phyloP scores from a whole-genome alignment of 2,888 invertebrate genomes.

The Eumerus sabulonum region DNA sequence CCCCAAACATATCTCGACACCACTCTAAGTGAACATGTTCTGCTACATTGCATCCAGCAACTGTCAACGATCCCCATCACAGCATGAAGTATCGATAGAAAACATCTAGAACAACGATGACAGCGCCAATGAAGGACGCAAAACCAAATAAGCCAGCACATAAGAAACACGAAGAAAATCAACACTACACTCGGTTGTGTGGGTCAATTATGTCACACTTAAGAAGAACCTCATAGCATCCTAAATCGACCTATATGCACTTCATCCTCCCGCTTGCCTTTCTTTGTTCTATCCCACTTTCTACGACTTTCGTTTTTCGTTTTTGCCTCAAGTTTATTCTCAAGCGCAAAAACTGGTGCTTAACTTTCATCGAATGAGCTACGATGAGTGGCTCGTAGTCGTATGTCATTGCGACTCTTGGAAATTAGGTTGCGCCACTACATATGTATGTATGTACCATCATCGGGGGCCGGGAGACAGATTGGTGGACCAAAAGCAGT shows the following conservation, averaged over 20 bases:
- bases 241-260: slow-evolving; percentile 56
- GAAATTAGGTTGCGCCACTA: slow-evolving; percentile 55
- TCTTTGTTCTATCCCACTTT: too few species aligned
- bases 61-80: too few species aligned
- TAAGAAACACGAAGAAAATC: slow-evolving; percentile 18
- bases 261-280: slow-evolving; percentile 37
- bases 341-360: slow-evolving; percentile 56
- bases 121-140: too few species aligned
- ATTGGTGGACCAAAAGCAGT: slow-evolving; percentile 21
- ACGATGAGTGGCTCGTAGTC: slow-evolving; percentile 25
- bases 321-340: slow-evolving; percentile 4
- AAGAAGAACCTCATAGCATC: slow-evolving; percentile 46
- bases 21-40: too few species aligned
- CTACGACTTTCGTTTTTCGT: neutral
- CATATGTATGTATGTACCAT: too few species aligned
- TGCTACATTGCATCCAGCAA: too few species aligned
- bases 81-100: too few species aligned
- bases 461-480: neutral
- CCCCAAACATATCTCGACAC: too few species aligned
- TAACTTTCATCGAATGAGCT: slow-evolving; percentile 37
- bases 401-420: slow-evolving; percentile 60
- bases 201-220: slow-evolving; percentile 64
- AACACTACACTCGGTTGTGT: slow-evolving; percentile 62
- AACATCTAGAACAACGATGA: too few species aligned
- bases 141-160: too few species aligned